These are phyloP conservation scores for Mesoclemmys tuberculata DNA, from an alignment of 2,113 vertebrate species.

Conservation along the genomic window DNA sequence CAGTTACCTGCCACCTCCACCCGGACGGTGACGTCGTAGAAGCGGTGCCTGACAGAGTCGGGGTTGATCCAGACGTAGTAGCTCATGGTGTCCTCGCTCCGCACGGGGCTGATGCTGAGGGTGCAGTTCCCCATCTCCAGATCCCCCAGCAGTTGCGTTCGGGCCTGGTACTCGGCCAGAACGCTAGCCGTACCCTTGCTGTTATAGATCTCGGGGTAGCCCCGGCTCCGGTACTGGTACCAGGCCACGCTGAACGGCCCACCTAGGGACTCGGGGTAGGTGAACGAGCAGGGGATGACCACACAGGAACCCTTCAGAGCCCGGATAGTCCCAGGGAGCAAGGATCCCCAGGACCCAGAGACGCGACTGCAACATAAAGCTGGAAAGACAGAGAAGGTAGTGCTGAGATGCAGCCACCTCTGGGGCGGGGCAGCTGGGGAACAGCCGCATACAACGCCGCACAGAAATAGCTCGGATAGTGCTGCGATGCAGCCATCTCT, in stretches of 20 bases:
- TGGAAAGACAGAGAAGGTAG: background rate
- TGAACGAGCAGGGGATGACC: conserved; percentile 82
- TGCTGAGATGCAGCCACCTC: background rate
- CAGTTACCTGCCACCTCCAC: background rate
- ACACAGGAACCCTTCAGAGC: conserved; percentile 79
- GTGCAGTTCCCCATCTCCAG: conserved; percentile 78
- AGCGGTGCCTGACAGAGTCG: background rate
- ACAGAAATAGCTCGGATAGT: background rate
- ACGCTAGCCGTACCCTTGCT: conserved; percentile 39
- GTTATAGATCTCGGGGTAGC: conserved; percentile 28
- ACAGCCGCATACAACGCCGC: background rate
- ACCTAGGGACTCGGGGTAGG: background rate
- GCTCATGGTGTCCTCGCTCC: background rate
- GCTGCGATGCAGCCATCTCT: background rate
- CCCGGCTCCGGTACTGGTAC: conserved; percentile 62
- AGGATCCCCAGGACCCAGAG: conserved; percentile 36
- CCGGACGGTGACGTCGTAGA: background rate
- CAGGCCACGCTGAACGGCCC: background rate
- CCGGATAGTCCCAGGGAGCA: conserved; percentile 63
- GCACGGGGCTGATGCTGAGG: conserved; percentile 69
- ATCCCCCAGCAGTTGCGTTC: conserved; percentile 67
- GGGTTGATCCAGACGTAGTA: conserved; percentile 33
- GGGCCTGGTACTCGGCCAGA: conserved; percentile 65
- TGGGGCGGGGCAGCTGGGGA: background rate
- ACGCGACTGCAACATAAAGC: background rate